Base-by-base conservation (phyloP, 1,140 invertebrate species). In the Centruroides sculpturatus region DNA sequence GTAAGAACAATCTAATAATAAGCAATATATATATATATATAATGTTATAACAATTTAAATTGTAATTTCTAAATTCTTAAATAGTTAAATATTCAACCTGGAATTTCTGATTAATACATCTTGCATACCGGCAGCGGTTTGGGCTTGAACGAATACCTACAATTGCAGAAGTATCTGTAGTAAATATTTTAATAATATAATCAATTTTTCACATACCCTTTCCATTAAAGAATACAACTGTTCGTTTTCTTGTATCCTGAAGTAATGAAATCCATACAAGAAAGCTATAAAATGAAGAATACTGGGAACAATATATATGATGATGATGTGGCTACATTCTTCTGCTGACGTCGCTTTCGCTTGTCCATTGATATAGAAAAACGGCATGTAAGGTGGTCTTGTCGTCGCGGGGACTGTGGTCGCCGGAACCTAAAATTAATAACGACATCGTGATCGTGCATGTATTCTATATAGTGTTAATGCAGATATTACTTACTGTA, bases 191-290 rank as follows among this genome's bases (percentile, higher is more conserved):
- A 13, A 5, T 54, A 54, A 54, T 34, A 35, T 6, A 54, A 54
- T 10, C 13, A 23, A 11, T 35, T 2, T 54, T 35, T 5, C 23
- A 73, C 76, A 76, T 66, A 89, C 87, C 66, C 87, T 81, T 74
- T 92, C 89, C 82, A 92, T 90, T n/a, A 92, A 75, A 74, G 87
- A 87, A 70, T 89, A 87, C 46, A 92, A 72, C 65, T 91, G 86
- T 71, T 92, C 88, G 70, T 89, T 89, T 72, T 91, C 86, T 54
- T 85, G 83, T 59, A 87, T 79, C 65, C 89, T 77, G 71, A 89
- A 89, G 52, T 89, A 77, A 66, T 84, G 81, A 57, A 90, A 75
- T 0, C 86, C 85, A 60, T 89, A 85, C 3, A 89, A 64, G 67
- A 85, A 92, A 1, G 85, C 85, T 35, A 80, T 59, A 57, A 90